Evolutionary conservation across 2,797 vertebrate genomes (phyloP).

Genomic region (Gouania willdenowi): DNA sequence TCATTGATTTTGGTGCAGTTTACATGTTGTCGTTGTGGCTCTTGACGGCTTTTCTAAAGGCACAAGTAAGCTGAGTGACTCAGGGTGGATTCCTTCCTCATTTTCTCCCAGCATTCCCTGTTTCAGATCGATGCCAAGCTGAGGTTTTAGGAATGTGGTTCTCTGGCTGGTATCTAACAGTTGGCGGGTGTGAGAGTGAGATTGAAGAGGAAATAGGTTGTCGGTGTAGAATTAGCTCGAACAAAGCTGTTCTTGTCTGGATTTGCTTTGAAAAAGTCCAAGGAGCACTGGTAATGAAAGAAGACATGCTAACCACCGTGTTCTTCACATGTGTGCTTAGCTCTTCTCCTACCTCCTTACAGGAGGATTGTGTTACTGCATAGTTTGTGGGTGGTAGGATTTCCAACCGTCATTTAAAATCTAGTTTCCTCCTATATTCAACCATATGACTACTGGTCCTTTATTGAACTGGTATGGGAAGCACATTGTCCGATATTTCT

Average conservation of each 20-base stretch:
- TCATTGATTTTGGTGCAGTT: no score
- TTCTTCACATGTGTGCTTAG: no score
- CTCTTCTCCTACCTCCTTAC: no score
- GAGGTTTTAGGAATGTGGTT: constrained; percentile 61
- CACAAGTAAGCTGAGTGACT: constrained; percentile 58
- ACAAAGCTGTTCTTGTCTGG: constrained; percentile 72
- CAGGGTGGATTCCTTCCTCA: constrained; percentile 59
- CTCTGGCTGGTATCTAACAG: constrained; percentile 42
- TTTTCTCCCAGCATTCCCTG: constrained; percentile 65
- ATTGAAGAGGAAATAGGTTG: constrained; percentile 59
- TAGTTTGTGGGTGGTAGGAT: no score
- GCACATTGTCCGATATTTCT: no score
- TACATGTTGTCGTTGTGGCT: no score
- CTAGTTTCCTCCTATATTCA: no score
- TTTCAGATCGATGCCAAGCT: constrained; percentile 56
- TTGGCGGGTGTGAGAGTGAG: constrained; percentile 51
- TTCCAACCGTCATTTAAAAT: no score
- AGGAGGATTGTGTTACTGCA: constrained; percentile 1
- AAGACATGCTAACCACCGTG: no score
- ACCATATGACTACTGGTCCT: no score
- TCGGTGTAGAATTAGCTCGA: constrained; percentile 67
- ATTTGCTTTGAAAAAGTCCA: constrained; percentile 32
- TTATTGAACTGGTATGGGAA: no score
- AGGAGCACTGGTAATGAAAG: constrained; percentile 40
- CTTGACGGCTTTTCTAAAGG: no score